Evolutionary conservation across 92 coral and sea anemone genomes (phyloP).

Genomic region (Micromussa lordhowensis): DNA sequence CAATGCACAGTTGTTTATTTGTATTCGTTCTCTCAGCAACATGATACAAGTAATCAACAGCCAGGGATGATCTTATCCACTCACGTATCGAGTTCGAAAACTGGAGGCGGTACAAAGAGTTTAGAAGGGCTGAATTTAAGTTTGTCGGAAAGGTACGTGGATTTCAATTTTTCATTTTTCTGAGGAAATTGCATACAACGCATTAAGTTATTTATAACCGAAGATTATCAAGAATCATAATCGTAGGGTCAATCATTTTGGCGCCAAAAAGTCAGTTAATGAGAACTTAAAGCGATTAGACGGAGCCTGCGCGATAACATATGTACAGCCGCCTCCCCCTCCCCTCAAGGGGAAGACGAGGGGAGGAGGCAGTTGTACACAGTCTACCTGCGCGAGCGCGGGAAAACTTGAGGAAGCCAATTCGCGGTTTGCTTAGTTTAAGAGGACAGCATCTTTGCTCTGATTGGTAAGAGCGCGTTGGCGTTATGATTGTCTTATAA

Average conservation of each 20-base stretch:
- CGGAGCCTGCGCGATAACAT: background rate
- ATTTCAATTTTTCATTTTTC: background rate
- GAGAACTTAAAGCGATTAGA: background rate
- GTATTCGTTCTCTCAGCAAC: conserved; percentile 40
- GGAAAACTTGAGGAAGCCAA: background rate
- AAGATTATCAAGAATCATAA: no score
- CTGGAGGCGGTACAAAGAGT: conserved; percentile 70
- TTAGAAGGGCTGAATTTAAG: conserved; percentile 81
- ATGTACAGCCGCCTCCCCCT: no score
- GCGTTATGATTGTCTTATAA: no score
- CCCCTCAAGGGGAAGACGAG: no score
- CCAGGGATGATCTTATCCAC: conserved; percentile 89
- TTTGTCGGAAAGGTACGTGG: conserved; percentile 79
- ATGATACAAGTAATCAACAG: conserved; percentile 81
- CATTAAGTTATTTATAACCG: background rate
- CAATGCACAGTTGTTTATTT: background rate
- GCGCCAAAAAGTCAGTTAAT: background rate
- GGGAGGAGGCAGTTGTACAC: no score
- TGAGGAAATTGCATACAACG: background rate
- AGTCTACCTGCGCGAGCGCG: background rate
- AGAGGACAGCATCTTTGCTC: background rate
- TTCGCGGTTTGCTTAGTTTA: background rate
- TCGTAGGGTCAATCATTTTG: background rate
- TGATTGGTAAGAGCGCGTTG: background rate
- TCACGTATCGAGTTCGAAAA: conserved; percentile 75